Percentiles rank a stretch among this genome's conserved stretches.
Evolutionary conservation across 30 jellyfish, hydroid and myxozoan species (phyloP).

Genomic region (Aurelia coerulea): DNA sequence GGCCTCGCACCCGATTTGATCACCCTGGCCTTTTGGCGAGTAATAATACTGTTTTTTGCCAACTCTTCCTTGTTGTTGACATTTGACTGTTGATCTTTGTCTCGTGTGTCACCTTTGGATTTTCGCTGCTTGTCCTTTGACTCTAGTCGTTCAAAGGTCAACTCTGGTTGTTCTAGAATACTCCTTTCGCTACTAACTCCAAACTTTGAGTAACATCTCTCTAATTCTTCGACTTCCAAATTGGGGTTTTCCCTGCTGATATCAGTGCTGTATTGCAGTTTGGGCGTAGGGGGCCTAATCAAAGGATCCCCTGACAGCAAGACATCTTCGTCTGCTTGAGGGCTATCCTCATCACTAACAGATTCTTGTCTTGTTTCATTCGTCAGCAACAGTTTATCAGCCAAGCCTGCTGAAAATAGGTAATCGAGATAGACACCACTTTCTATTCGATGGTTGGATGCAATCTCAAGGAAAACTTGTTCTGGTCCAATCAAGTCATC

Average conservation of each 20-base stretch:
- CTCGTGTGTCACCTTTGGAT: neutral
- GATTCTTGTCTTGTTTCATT: too few species aligned
- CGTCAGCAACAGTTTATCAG: conserved; percentile 48
- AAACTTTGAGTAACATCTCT: neutral
- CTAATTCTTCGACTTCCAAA: too few species aligned
- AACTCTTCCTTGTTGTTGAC: neutral
- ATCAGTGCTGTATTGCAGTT: neutral
- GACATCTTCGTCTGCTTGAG: neutral
- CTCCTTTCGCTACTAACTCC: neutral
- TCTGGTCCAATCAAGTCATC: conserved; percentile 25
- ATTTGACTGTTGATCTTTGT: neutral
- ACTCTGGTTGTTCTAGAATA: neutral
- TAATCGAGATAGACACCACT: conserved; percentile 51
- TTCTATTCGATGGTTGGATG: neutral
- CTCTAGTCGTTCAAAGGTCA: conserved; percentile 5
- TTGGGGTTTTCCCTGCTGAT: too few species aligned
- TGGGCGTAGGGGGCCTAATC: neutral
- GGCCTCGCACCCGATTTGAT: conserved; percentile 38
- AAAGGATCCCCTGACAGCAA: neutral
- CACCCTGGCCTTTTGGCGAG: conserved; percentile 36
- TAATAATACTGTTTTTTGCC: neutral
- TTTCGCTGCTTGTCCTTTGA: conserved; percentile 22
- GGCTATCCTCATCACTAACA: neutral
- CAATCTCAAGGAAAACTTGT: conserved; percentile 5
- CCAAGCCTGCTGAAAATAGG: conserved; percentile 78